A percentile compares a stretch with the other conserved stretches of the same genome.
Conservation (phyloP, 1,140 invertebrate species). For the Ylistrum balloti region DNA sequence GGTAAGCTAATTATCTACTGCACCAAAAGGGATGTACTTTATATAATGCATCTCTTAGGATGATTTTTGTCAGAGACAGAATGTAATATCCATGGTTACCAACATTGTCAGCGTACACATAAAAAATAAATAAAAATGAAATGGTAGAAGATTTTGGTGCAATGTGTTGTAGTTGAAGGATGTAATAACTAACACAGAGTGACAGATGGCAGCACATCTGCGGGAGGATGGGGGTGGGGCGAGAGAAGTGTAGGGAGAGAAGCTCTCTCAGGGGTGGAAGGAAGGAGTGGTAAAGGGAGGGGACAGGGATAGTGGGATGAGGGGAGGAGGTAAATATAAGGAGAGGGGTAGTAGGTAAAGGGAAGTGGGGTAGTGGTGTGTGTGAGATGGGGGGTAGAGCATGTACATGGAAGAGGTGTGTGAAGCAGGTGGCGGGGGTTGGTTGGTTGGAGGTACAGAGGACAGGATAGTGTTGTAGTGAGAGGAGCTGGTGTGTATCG, state of each 20-base stretch:
- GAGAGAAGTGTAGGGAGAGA: neutral
- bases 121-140: neutral
- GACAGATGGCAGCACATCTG: conserved; percentile 20
- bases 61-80: neutral
- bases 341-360: neutral
- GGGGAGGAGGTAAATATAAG: neutral
- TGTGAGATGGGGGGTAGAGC: no score
- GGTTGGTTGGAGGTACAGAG: no score
- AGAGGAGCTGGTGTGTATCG: no score
- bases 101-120: neutral
- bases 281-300: neutral
- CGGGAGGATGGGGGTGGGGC: neutral
- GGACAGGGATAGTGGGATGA: neutral
- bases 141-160: neutral
- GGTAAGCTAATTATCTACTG: neutral
- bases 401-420: no score
- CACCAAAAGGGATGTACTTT: neutral
- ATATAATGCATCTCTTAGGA: neutral
- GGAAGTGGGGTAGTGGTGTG: no score
- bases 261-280: neutral
- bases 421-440: no score
- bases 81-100: neutral
- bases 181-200: neutral
- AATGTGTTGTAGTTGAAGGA: neutral
- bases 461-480: no score